These are phyloP conservation scores for Venturia canescens DNA, from an alignment of 1,140 invertebrate genomes.

Conservation along the genomic window DNA sequence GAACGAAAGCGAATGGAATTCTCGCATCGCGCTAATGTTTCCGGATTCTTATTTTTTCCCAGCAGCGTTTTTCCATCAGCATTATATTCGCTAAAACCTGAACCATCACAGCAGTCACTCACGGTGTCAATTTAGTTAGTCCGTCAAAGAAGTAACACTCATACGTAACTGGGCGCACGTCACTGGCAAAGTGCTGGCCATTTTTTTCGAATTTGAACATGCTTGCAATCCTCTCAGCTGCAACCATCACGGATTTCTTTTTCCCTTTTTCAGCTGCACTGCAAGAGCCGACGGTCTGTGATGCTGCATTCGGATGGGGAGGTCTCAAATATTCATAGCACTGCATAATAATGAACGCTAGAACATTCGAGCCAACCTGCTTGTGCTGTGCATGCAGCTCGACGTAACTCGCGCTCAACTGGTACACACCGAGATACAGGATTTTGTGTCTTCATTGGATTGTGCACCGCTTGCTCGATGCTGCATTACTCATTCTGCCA, in stretches of 20 bases:
- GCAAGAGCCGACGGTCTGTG: conserved; percentile 43
- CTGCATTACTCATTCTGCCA: conserved; percentile 11
- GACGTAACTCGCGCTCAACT: neutral
- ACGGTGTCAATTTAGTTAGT: neutral
- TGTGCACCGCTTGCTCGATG: conserved; percentile 50
- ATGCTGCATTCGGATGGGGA: conserved; percentile 50
- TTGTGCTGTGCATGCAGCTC: neutral
- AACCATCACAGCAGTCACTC: neutral
- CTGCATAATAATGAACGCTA: conserved; percentile 65
- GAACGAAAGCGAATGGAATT: too few species aligned
- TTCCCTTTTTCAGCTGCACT: neutral
- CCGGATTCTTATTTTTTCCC: neutral
- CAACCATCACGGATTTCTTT: conserved; percentile 4
- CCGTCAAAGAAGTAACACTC: neutral
- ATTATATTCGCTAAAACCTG: neutral
- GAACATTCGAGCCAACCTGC: conserved; percentile 51
- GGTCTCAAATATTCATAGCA: conserved; percentile 67
- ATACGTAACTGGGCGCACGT: neutral
- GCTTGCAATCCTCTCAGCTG: conserved; percentile 12
- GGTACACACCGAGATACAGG: conserved; percentile 44
- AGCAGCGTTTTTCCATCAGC: neutral
- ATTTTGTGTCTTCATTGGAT: conserved; percentile 58
- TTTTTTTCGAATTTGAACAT: neutral
- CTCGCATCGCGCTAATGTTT: too few species aligned
- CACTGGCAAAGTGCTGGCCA: conserved; percentile 4